Percentiles rank a stretch among this genome's conserved stretches.
These are phyloP conservation scores for Thymallus thymallus DNA, from an alignment of 2,113 vertebrate species.

Conservation along the genomic window DNA sequence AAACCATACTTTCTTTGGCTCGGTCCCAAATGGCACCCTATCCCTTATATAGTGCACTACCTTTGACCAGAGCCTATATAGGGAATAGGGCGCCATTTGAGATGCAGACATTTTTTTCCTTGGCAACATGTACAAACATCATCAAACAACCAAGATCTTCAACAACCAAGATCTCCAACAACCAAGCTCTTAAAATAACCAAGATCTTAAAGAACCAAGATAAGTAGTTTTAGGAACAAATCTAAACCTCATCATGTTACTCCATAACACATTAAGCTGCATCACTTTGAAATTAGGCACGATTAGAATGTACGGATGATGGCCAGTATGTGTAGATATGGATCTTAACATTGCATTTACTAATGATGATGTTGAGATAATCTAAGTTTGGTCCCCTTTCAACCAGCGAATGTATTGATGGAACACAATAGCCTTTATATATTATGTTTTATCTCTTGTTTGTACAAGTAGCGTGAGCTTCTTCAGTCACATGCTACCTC, in stretches of 20 bases:
- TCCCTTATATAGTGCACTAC: no score
- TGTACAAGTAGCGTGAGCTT: no score
- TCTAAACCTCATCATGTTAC: slow-evolving; percentile 41
- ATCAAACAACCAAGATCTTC: slow-evolving; percentile 4
- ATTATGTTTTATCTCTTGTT: no score
- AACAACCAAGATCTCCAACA: slow-evolving; percentile 19
- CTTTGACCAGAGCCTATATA: no score
- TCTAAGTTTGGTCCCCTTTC: slow-evolving; percentile 66
- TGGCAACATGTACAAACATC: slow-evolving; percentile 35
- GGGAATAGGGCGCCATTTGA: no score
- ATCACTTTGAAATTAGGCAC: slow-evolving; percentile 62
- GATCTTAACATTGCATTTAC: neutral
- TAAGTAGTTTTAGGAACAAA: slow-evolving; percentile 35
- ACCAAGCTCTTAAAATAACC: no score
- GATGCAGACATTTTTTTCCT: no score
- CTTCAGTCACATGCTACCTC: no score
- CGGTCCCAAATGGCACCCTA: no score
- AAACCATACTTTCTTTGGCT: slow-evolving; percentile 23
- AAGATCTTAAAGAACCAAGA: slow-evolving; percentile 22
- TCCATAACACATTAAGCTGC: slow-evolving; percentile 46
- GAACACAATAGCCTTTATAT: slow-evolving; percentile 38
- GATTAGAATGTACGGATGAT: slow-evolving; percentile 47
- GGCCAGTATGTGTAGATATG: slow-evolving; percentile 16
- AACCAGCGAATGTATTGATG: slow-evolving; percentile 52
- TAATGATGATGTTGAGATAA: slow-evolving; percentile 43